phyloP scores from a whole-genome alignment of 2,797 vertebrate species.

The Huso huso region DNA sequence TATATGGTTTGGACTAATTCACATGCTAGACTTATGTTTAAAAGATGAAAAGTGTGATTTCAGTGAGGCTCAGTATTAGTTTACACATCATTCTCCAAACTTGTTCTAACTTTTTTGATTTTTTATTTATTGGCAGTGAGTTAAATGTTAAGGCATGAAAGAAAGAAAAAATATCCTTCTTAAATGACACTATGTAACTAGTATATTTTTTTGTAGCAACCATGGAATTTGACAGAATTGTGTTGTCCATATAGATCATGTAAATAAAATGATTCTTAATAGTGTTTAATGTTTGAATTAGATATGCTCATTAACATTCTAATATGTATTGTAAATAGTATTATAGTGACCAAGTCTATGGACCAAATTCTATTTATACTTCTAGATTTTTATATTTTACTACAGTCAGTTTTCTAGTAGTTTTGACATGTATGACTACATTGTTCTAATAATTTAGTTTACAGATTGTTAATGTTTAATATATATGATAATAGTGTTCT shows the following conservation, averaged over 20 bases:
- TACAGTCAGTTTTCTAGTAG: conserved; percentile 84
- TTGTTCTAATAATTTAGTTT: conserved; percentile 66
- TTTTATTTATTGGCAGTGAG: conserved; percentile 66
- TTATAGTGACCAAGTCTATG: conserved; percentile 72
- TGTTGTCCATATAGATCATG: conserved; percentile 62
- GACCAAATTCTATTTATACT: conserved; percentile 99
- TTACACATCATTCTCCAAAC: conserved; percentile 27
- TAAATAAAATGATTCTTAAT: conserved; percentile 67
- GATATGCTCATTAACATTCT: conserved; percentile 60
- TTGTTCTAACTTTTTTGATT: conserved; percentile 42
- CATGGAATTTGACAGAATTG: conserved; percentile 57
- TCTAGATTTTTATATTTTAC: conserved; percentile 98
- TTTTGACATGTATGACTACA: conserved; percentile 58
- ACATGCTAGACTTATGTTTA: conserved; percentile 40
- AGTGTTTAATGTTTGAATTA: conserved; percentile 53
- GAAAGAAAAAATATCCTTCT: conserved; percentile 44
- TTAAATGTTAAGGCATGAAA: conserved; percentile 50
- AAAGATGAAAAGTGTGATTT: conserved; percentile 24
- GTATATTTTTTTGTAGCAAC: conserved; percentile 65
- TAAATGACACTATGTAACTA: conserved; percentile 57
- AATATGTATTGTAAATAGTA: conserved; percentile 88
- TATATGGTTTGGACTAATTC: conserved; percentile 45
- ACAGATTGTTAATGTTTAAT: conserved; percentile 62
- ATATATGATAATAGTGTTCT: conserved; percentile 54
- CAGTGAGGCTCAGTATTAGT: conserved; percentile 41